Conservation (phyloP, 2,888 invertebrate genomes). For the Disparrhopalites patrizii region DNA sequence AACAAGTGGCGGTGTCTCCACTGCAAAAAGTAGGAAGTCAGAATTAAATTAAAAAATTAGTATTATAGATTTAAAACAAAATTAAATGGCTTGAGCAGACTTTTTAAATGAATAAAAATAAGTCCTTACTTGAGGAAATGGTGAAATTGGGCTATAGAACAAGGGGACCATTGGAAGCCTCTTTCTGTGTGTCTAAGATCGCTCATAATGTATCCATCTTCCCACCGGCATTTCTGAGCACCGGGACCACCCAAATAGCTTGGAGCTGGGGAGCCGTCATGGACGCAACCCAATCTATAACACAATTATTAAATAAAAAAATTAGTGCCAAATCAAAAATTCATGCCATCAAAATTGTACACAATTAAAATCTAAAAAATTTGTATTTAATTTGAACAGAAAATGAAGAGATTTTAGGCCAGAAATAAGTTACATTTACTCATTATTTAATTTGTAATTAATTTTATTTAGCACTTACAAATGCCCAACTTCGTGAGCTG, state of each 20-base stretch:
- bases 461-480: slow-evolving; percentile 64
- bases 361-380: background rate
- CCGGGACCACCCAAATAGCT: slow-evolving; percentile 91
- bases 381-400: background rate
- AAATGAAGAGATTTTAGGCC: too few species aligned
- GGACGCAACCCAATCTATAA: slow-evolving; percentile 86
- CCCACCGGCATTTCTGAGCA: slow-evolving; percentile 91
- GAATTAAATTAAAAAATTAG: background rate
- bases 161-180: slow-evolving; percentile 91
- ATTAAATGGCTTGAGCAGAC: slow-evolving; percentile 7
- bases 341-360: background rate
- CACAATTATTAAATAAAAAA: too few species aligned
- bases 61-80: background rate
- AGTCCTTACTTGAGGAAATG: slow-evolving; percentile 81
- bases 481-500: slow-evolving; percentile 94
- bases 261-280: slow-evolving; percentile 91
- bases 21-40: slow-evolving; percentile 54
- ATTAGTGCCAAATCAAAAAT: background rate
- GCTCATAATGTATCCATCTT: slow-evolving; percentile 94
- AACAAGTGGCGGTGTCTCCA: slow-evolving; percentile 88
- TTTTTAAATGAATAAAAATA: slow-evolving; percentile 34
- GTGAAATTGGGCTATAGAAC: slow-evolving; percentile 88
- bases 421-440: too few species aligned
- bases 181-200: slow-evolving; percentile 90
- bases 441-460: background rate